Base-by-base conservation (phyloP, 1,140 invertebrate genomes). In the Ostrea edulis region DNA sequence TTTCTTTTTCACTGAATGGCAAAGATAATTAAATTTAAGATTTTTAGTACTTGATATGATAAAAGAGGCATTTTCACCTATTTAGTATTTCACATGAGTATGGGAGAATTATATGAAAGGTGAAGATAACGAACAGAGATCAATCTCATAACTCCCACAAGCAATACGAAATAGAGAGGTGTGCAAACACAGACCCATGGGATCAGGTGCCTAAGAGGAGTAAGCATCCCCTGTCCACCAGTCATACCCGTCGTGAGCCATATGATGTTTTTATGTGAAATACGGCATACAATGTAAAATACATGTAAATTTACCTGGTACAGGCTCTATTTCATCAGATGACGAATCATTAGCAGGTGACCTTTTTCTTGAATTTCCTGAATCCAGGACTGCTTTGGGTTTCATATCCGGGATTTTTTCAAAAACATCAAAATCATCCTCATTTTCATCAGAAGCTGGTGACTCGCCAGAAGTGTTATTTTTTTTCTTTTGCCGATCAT, bases 401-500 rank as follows among this genome's bases (percentile, higher is more conserved):
- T 85, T 85, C 29, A 85, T n/a, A 85, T 68, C 84, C 11, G 84
- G 58, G 20, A 85, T 35, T 68, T 85, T 85, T 20, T 85, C 84
- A n/a, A n/a, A n/a, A n/a, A n/a, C n/a, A n/a, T n/a, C n/a, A n/a
- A n/a, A n/a, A n/a, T n/a, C n/a, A n/a, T 85, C 84, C 35, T 53
- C 62, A 22, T 81, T 71, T 53, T 86, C 68, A 52, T 77, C 12
- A 8, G 65, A 54, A 25, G 14, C 71, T 81, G 71, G 68, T 77
- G 85, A 77, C 81, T 86, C 85, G 25, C 71, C 85, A 52, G 65
- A 77, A 35, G 25, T 81, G 35, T 55, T 77, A 44, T 82, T 82
- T 52, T 86, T 82, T 81, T 86, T 86, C 71, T 86, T 82, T 25
- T 71, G 85, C n/a, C 85, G 62, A 29, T 86, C 68, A 82, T 86